A percentile compares a stretch with the other conserved stretches of the same genome.
phyloP scores from a whole-genome alignment of 2,888 invertebrate genomes.

The Zeuzera pyrina region DNA sequence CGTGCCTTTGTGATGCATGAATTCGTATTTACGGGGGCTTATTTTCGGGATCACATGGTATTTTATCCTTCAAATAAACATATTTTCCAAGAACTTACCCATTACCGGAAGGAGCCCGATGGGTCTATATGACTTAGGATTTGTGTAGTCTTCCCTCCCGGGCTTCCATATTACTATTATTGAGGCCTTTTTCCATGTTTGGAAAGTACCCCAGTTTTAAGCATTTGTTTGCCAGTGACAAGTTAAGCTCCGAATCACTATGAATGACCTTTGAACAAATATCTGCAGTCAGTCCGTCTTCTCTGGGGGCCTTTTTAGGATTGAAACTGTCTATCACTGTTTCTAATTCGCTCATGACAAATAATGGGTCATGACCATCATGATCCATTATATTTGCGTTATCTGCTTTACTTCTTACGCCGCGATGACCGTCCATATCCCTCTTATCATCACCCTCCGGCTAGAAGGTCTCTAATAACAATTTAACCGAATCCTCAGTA shows the following conservation, averaged over 20 bases:
- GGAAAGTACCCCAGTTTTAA: conserved; percentile 8
- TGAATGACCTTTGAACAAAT: conserved; percentile 6
- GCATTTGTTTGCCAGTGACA: conserved; percentile 8
- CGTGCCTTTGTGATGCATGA: too few species aligned
- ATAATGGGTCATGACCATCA: conserved; percentile 4
- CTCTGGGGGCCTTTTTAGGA: conserved; percentile 11
- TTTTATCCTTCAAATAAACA: neutral
- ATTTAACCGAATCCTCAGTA: neutral
- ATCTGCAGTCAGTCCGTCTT: conserved; percentile 10
- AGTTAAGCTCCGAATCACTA: neutral
- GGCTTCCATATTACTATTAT: conserved; percentile 12
- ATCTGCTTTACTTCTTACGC: neutral
- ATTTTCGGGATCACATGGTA: neutral
- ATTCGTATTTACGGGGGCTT: too few species aligned
- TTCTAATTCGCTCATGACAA: conserved; percentile 4
- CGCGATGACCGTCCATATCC: neutral
- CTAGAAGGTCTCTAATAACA: neutral
- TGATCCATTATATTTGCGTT: neutral
- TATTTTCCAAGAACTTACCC: neutral
- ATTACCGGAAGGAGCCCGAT: neutral
- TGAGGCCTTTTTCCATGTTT: conserved; percentile 11
- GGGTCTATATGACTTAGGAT: conserved; percentile 2
- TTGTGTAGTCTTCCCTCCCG: conserved; percentile 8
- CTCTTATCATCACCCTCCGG: conserved; percentile 1
- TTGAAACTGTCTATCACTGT: conserved; percentile 1